These are phyloP conservation scores for Argyrosomus regius DNA, from an alignment of 2,797 vertebrate species.

Conservation along the genomic window DNA sequence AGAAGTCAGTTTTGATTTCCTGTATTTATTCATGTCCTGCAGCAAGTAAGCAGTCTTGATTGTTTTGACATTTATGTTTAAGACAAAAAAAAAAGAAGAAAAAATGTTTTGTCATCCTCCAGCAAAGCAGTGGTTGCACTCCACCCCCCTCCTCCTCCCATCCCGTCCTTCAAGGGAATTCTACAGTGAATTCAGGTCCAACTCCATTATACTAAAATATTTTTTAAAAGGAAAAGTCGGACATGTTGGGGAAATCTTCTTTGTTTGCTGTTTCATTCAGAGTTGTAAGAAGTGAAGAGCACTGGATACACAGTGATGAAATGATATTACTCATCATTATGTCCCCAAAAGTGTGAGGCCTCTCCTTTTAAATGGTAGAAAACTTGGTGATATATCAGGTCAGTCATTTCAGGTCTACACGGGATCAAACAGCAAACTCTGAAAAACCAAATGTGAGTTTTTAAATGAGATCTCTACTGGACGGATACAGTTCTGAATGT, in stretches of 20 bases:
- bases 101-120: conserved; percentile 11
- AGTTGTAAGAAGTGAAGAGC: background rate
- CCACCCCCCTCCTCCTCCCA: background rate
- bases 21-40: conserved; percentile 69
- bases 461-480: conserved; percentile 51
- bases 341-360: conserved; percentile 6
- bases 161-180: background rate
- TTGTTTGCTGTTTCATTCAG: background rate
- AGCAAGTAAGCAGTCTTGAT: conserved; percentile 43
- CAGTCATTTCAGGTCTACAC: conserved; percentile 21
- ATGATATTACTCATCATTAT: background rate
- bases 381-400: conserved; percentile 16
- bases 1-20: conserved; percentile 27
- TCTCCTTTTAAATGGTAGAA: conserved; percentile 19
- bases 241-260: background rate
- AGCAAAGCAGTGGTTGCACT: conserved; percentile 19
- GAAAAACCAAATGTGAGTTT: conserved; percentile 67
- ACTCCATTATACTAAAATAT: background rate
- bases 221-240: conserved; percentile 17
- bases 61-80: conserved; percentile 40
- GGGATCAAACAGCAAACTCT: conserved; percentile 34
- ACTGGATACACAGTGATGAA: background rate
- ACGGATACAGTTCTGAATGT: conserved; percentile 79
- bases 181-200: conserved; percentile 20
- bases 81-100: conserved; percentile 26